These are phyloP conservation scores for Athripsodes cinereus DNA, from an alignment of 2,888 invertebrate genomes.

Conservation along the genomic window DNA sequence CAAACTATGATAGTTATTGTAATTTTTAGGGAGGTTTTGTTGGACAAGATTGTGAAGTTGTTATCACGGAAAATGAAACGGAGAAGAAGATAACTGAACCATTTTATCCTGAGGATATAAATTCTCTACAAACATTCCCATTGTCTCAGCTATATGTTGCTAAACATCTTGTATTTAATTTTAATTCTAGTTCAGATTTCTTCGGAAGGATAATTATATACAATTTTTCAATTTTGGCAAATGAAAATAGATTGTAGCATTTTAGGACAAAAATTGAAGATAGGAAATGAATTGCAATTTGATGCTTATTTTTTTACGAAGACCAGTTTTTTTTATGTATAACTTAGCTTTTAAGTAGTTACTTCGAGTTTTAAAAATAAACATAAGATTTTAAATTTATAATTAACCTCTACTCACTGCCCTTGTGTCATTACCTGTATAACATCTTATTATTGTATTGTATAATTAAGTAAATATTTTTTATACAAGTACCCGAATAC, in stretches of 20 bases:
- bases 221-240: constrained; percentile 37
- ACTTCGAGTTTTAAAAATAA: background rate
- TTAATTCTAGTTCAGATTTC: constrained; percentile 54
- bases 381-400: background rate
- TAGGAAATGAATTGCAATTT: too few relatives aligned
- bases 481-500: too few relatives aligned
- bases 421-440: background rate
- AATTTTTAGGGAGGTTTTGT: constrained; percentile 64
- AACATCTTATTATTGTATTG: too few relatives aligned
- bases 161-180: constrained; percentile 43
- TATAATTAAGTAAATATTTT: too few relatives aligned
- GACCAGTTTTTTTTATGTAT: background rate
- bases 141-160: constrained; percentile 32
- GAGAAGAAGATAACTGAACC: constrained; percentile 33
- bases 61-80: constrained; percentile 32
- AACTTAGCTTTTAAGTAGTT: background rate
- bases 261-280: too few relatives aligned
- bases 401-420: background rate
- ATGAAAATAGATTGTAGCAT: constrained; percentile 13
- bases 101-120: constrained; percentile 53
- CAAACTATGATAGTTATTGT: too few relatives aligned
- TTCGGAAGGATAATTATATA: constrained; percentile 58
- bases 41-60: constrained; percentile 47
- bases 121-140: constrained; percentile 47
- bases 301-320: background rate